Evolutionary conservation across 2,888 invertebrate genomes (phyloP), one percentile per base, ranked within the genome.

Genomic region (Lithophane semibrunnea): DNA sequence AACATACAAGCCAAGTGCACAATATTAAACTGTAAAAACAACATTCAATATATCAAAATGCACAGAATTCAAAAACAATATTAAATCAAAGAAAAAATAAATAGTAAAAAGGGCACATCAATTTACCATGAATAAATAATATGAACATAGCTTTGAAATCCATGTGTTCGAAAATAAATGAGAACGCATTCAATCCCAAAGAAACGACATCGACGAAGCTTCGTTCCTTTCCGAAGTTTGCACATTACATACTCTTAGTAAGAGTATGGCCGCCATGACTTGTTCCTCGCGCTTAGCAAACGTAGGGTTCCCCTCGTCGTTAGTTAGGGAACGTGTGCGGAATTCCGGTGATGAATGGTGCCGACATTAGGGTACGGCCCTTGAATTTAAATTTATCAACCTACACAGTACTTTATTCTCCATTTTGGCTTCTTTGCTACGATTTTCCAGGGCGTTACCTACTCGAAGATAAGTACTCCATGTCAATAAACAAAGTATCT

Each of bases 261-360:
- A 47, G 64, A 42, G 21, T 65, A 47, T 52, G 1, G 37, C 13
- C 63, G 81, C 37, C 69, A 63, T 78, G 83, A 82, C 79, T 86
- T 83, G 83, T 89, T 82, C 76, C 80, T 75, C 70, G 80, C 77
- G 58, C 81, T 66, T 71, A 58, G 58, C 61, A 52, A 66, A 75
- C 80, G 65, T 75, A 72, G 65, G 70, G 71, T 16, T 76, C 72
- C 81, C 89, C 86, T 83, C 80, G 82, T 88, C 89, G 89, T 88
- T 89, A 89, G 88, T 82, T 83, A 64, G 65, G 79, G 77, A 69
- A 89, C 91, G 90, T 90, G 90, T 83, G 71, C 67, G 63, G 86
- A 89, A 88, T 89, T 86, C 81, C 76, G 69, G 76, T 82, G 83
- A 89, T 86, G 82, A 85, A 84, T 84, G 83, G 74, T 71, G 79